Base-by-base conservation (phyloP, 2,797 vertebrate genomes). In the Lophius americanus region DNA sequence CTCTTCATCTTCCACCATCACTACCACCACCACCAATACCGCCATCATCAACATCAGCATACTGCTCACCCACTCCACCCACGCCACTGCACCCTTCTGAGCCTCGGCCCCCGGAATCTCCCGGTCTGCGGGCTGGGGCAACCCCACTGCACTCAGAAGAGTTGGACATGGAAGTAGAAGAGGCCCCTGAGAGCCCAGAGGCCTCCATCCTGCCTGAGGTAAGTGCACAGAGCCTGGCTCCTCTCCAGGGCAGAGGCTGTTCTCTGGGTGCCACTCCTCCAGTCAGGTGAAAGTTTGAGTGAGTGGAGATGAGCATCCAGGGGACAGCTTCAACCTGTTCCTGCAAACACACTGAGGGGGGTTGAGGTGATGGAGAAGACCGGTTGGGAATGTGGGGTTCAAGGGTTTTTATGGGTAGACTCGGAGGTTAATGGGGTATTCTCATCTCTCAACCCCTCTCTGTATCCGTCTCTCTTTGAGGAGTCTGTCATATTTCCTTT, bases 151-250 rank as follows among this genome's bases (percentile, higher is more conserved):
- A 33, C 69, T 81, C 80, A 54, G 79, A 89, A 64, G 79, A 56
- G 51, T 78, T 62, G 82, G 88, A 88, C 79, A 86, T 90, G 86
- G 79, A 89, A 59, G 87, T 81, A 72, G 90, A 93, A 70, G 79
- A 91, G 75, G 78, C 85, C 78, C 83, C 84, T 12, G 82, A 87
- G 81, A 89, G 88, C 66, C 73, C 12, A 0, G 75, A 86, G 72
- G 73, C 85, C 85, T 82, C 81, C 81, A 60, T 86, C 73, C 83
- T 89, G 51, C 82, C 85, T 72, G 93, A 96, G 96, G 95, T 96
- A 95, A 96, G 95, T 86, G 59, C 64, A 82, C 60, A 52, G 68
- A 78, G 60, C 71, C 83, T 66, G 81, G 64, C 64, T 82, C 70
- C 49, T 64, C 72, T 80, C 70, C 75, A 74, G 76, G 79, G 81